A percentile compares a stretch with the other conserved stretches of the same genome.
phyloP scores from a whole-genome alignment of 2,888 invertebrate genomes.

The Allacma fusca region DNA sequence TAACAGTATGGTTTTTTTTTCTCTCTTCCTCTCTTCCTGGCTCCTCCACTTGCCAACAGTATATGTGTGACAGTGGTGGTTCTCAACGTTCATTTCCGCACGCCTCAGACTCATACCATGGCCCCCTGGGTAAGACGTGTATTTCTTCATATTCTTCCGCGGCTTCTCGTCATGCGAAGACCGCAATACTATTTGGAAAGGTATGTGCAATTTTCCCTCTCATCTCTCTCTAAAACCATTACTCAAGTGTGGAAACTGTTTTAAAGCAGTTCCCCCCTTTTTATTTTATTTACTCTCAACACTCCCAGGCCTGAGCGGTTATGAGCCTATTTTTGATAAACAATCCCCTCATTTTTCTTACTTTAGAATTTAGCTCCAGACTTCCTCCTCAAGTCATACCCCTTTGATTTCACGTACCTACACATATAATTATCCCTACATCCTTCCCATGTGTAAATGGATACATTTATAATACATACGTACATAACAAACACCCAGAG shows the following conservation, averaged over 20 bases:
- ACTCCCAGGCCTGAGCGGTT: too few relatives aligned
- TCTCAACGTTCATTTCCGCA: constrained; percentile 95
- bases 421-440: too few relatives aligned
- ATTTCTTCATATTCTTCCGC: constrained; percentile 94
- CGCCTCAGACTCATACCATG: constrained; percentile 97
- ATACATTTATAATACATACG: too few relatives aligned
- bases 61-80: constrained; percentile 97
- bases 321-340: constrained; percentile 13
- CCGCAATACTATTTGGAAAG: constrained; percentile 87
- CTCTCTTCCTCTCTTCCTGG: not conserved
- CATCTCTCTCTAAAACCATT: not conserved
- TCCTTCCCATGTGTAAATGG: too few relatives aligned
- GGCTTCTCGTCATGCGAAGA: constrained; percentile 88
- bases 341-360: constrained; percentile 20
- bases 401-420: too few relatives aligned
- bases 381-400: too few relatives aligned
- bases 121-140: constrained; percentile 94
- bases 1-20: not conserved
- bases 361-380: too few relatives aligned
- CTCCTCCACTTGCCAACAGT: constrained; percentile 67
- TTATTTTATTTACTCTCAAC: constrained; percentile 4
- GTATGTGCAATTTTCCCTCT: constrained; percentile 38
- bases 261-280: not conserved
- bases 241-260: not conserved
- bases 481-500: too few relatives aligned